phyloP scores from a whole-genome alignment of 2,888 invertebrate genomes.

The Cataglyphis livida region DNA sequence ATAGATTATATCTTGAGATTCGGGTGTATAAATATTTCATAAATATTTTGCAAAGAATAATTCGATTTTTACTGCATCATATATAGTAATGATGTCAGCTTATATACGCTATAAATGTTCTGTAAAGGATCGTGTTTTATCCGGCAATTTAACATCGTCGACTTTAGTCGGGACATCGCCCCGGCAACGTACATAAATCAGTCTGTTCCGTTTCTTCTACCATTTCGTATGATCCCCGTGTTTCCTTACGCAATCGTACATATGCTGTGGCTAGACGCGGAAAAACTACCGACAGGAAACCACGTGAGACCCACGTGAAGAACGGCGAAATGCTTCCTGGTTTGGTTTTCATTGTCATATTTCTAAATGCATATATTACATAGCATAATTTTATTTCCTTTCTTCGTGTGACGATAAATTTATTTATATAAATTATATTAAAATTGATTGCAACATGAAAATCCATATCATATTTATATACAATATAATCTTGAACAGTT shows the following conservation, averaged over 20 bases:
- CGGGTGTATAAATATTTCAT: neutral
- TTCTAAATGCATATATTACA: constrained; percentile 9
- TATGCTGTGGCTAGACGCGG: constrained; percentile 82
- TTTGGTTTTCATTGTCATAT: constrained; percentile 47
- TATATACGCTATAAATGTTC: constrained; percentile 10
- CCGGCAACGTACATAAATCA: constrained; percentile 82
- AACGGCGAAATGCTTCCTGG: constrained; percentile 61
- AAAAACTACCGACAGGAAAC: constrained; percentile 82
- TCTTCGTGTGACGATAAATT: neutral
- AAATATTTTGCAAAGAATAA: constrained; percentile 16
- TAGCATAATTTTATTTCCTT: neutral
- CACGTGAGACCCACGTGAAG: constrained; percentile 83
- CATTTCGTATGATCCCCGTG: constrained; percentile 80
- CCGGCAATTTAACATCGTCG: constrained; percentile 13
- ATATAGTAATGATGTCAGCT: constrained; percentile 10
- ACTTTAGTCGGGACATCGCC: constrained; percentile 74
- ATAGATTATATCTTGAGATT: neutral
- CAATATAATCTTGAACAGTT: neutral
- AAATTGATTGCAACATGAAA: neutral
- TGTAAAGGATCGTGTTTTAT: constrained; percentile 23
- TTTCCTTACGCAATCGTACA: constrained; percentile 83
- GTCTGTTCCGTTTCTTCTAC: constrained; percentile 81
- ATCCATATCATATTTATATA: neutral
- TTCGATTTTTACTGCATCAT: neutral
- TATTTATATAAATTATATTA: neutral